These are phyloP conservation scores for Marcusenius ussheri DNA, from an alignment of 2,113 vertebrate genomes.

Conservation along the genomic window DNA sequence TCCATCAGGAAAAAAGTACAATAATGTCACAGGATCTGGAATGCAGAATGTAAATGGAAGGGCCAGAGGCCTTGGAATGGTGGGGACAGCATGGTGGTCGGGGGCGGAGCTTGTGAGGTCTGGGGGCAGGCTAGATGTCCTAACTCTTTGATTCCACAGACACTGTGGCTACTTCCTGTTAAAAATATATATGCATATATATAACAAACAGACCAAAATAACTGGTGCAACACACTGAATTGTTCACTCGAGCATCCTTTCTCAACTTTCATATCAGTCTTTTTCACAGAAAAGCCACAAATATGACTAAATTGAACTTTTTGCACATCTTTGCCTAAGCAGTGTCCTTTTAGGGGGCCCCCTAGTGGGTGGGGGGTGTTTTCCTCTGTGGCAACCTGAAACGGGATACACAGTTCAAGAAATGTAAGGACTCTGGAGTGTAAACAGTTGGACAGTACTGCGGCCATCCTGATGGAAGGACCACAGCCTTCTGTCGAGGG, in stretches of 20 bases:
- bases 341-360: background rate
- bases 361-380: background rate
- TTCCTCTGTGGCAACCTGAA: constrained; percentile 28
- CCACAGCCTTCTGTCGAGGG: constrained; percentile 19
- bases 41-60: background rate
- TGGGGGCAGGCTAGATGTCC: background rate
- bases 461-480: constrained; percentile 8
- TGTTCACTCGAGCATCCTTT: background rate
- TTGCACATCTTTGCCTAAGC: background rate
- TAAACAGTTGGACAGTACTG: constrained; percentile 48
- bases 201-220: constrained; percentile 3
- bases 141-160: constrained; percentile 1
- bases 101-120: background rate
- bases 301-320: background rate
- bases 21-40: background rate
- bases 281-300: background rate
- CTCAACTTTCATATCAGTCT: background rate
- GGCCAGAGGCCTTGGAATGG: background rate
- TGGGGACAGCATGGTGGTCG: background rate
- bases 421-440: constrained; percentile 34
- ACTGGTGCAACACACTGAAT: background rate
- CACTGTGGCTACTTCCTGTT: background rate
- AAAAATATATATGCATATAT: background rate
- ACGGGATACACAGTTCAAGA: constrained; percentile 21
- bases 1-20: background rate